Percentiles rank a stretch among this genome's conserved stretches.
These are phyloP conservation scores for Sesamia inferens DNA, from an alignment of 2,888 invertebrate genomes.

Conservation along the genomic window DNA sequence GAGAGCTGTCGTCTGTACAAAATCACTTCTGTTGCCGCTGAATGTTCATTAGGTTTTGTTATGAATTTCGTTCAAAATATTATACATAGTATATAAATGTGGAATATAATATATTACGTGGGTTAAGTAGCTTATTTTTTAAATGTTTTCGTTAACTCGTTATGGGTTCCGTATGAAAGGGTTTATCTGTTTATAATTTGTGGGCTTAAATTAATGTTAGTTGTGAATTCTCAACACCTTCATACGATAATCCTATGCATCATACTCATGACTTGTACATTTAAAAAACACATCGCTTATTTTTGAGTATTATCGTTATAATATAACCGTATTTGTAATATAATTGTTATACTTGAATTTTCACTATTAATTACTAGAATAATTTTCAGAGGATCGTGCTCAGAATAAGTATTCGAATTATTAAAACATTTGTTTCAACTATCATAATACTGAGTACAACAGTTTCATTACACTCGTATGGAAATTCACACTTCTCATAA, in stretches of 20 bases:
- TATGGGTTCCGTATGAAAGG: constrained; percentile 41
- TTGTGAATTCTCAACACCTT: constrained; percentile 37
- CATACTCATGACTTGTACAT: constrained; percentile 46
- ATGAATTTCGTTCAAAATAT: constrained; percentile 47
- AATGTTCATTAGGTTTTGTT: constrained; percentile 38
- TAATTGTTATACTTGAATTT: constrained; percentile 36
- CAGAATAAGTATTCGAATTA: constrained; percentile 12
- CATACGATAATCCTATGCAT: constrained; percentile 38
- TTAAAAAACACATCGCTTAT: constrained; percentile 52
- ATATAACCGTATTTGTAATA: constrained; percentile 42
- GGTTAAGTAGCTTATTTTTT: constrained; percentile 58
- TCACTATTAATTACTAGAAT: constrained; percentile 40
- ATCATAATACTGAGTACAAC: constrained; percentile 39
- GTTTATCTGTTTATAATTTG: constrained; percentile 63
- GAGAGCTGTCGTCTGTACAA: neutral
- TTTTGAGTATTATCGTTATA: constrained; percentile 44
- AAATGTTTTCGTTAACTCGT: constrained; percentile 48
- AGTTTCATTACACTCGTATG: constrained; percentile 17
- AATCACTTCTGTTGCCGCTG: constrained; percentile 26
- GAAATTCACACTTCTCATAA: neutral
- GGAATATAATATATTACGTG: constrained; percentile 44
- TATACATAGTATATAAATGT: constrained; percentile 37
- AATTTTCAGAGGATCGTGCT: constrained; percentile 53
- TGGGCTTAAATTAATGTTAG: constrained; percentile 38
- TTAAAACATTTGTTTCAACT: constrained; percentile 18